Evolutionary conservation across 92 coral and sea anemone species (phyloP), one percentile per base, ranked within the genome.

Genomic region (Epizoanthus rinbou): DNA sequence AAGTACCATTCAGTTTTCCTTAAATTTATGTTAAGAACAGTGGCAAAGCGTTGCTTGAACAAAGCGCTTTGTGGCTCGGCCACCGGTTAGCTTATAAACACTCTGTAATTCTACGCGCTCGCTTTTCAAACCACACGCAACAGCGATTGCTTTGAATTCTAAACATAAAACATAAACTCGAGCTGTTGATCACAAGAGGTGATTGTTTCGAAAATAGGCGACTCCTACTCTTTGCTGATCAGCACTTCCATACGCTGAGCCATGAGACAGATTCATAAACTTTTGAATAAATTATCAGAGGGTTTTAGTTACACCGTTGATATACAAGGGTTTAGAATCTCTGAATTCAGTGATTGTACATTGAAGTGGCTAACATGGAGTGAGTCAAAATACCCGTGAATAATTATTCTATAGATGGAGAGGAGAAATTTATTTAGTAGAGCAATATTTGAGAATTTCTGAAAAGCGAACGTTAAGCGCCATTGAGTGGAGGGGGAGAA

Each of bases 11-110:
- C 70, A 59, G 82, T 60, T 78, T 78, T 78, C 25, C 82, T 78
- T 60, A 33, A 78, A 63, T 60, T 63, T 78, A 23, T 62, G 82
- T 21, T 57, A 41, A 78, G 64, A 78, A 78, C 72, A 78, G 39
- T 43, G 72, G 71, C 54, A 25, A 41, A 73, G 85, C 81, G 81
- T 72, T 41, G 59, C 63, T 60, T 81, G 94, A 85, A 86, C 93
- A 87, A 81, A 80, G 89, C 90, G 90, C 92, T 90, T 90, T 91
- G 95, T 85, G 79, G 80, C 71, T 50, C 8, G 64, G 69, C 97
- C 97, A 93, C 97, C 97, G 86, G 94, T 91, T 86, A 90, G 88
- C 59, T 89, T 92, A 62, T 74, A 78, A 78, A 78, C 64, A 62
- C 37, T 78, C 41, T 68, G 59, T 37, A 37, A 37, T 68, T 45